These are phyloP conservation scores for Emydoidea blandingii DNA, from an alignment of 2,797 vertebrate genomes.

Conservation along the genomic window DNA sequence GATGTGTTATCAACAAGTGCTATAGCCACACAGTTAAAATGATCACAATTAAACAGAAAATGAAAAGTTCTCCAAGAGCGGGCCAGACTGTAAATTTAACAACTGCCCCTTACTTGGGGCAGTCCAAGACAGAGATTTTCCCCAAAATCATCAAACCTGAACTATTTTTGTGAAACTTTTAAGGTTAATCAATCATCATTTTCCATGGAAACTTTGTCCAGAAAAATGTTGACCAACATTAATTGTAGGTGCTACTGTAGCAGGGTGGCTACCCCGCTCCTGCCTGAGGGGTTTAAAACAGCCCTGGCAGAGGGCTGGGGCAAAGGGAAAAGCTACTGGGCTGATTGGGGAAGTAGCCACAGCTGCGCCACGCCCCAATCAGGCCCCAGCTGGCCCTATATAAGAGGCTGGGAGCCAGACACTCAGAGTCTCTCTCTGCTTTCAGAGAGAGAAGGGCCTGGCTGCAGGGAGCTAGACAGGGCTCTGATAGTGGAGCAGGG, in stretches of 20 bases:
- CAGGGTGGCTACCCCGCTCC: too few species aligned
- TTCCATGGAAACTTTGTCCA: neutral
- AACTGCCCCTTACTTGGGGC: neutral
- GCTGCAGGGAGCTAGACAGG: too few species aligned
- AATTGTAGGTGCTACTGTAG: neutral
- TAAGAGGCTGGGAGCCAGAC: too few species aligned
- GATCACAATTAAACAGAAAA: neutral
- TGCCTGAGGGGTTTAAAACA: too few species aligned
- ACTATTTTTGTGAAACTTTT: neutral
- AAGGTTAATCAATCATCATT: neutral
- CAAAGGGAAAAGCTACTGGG: too few species aligned
- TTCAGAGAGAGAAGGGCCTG: too few species aligned
- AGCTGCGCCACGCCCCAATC: too few species aligned
- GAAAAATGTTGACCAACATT: neutral
- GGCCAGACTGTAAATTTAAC: neutral
- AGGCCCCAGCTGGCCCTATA: too few species aligned
- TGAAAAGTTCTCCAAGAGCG: neutral
- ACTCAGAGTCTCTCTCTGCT: too few species aligned
- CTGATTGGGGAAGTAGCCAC: too few species aligned
- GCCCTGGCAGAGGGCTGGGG: too few species aligned
- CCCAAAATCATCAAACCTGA: neutral
- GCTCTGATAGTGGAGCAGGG: too few species aligned
- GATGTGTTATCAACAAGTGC: accelerated
- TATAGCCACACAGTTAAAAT: neutral
- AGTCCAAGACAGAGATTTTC: neutral